Base-by-base conservation (phyloP, 2,113 vertebrate species). In the Scomber japonicus region DNA sequence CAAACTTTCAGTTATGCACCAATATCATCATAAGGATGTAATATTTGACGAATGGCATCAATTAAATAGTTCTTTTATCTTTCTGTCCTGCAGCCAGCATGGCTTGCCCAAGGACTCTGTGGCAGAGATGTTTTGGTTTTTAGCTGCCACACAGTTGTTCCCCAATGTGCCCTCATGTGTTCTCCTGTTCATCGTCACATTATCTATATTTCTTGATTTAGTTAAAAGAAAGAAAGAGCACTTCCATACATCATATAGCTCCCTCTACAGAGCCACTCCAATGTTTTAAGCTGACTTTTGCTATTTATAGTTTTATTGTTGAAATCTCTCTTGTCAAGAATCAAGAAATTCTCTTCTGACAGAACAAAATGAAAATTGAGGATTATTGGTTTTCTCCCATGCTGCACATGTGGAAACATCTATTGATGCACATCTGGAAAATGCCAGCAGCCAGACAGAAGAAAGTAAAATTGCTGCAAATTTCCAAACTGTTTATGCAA, bases 361-460 rank as follows among this genome's bases (percentile, higher is more conserved):
- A 57, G 35, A 65, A 57, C 40, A 65, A 70, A 67, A 73, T 83
- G 54, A 71, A 86, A 81, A 75, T 2, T 8, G 40, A 67, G 61
- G 69, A 66, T 84, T 84, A 78, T 83, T 73, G 61, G 74, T 62
- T 76, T 86, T 83, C 48, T 19, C 31, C 45, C 40, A 17, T 62
- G 56, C 80, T 66, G 73, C 83, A 94, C 92, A 95, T 94, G 91
- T 95, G 93, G 91, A 89, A 95, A 91, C 89, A 75, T 92, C 89
- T 95, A 86, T 84, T 79, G 48, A 67, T 86, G 67, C 82, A 94
- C 95, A 96, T 96, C 94, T 96, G 95, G 92, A 84, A 93, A 82
- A 85, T 54, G 90, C 85, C 83, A 84, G 80, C 59, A 89, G 89
- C 83, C 71, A 90, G 81, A 91, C 66, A 90, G 77, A 90, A 89